phyloP scores from a whole-genome alignment of 2,888 invertebrate genomes.

The Drosophila basisetae region DNA sequence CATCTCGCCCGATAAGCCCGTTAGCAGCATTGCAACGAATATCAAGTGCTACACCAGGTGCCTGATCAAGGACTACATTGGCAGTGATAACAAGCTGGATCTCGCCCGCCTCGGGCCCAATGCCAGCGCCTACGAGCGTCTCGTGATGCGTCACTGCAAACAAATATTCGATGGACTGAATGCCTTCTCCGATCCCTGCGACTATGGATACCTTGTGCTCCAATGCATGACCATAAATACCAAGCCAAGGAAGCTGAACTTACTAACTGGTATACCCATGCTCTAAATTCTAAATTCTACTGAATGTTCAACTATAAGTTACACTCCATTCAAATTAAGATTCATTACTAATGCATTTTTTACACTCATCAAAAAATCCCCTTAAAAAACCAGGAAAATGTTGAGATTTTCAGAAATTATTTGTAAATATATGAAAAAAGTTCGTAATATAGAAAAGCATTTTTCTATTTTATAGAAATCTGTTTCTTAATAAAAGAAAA shows the following conservation, averaged over 20 bases:
- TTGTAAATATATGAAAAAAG: neutral
- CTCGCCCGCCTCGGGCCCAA: slow-evolving; percentile 16
- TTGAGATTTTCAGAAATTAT: neutral
- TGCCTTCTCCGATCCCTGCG: slow-evolving; percentile 16
- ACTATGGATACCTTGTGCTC: slow-evolving; percentile 28
- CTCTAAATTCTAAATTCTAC: neutral
- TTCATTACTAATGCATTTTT: neutral
- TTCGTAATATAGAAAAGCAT: neutral
- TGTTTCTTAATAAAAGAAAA: neutral
- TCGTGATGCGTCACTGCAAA: slow-evolving; percentile 4
- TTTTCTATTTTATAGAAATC: neutral
- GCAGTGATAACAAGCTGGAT: slow-evolving; percentile 20
- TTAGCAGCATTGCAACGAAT: slow-evolving; percentile 8
- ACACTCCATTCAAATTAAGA: neutral
- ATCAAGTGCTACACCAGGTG: slow-evolving; percentile 41
- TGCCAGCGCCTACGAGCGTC: slow-evolving; percentile 25
- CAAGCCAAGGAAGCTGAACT: neutral
- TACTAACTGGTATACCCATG: neutral
- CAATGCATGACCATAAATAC: slow-evolving; percentile 29
- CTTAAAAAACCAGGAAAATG: neutral
- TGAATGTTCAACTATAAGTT: neutral
- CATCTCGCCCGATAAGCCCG: slow-evolving; percentile 16
- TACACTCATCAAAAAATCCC: neutral
- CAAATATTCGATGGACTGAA: slow-evolving; percentile 5
- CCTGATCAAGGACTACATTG: slow-evolving; percentile 29